Percentiles rank a stretch among this genome's conserved stretches.
Evolutionary conservation across 2,888 invertebrate species (phyloP).

Genomic region (Athalia rosae): DNA sequence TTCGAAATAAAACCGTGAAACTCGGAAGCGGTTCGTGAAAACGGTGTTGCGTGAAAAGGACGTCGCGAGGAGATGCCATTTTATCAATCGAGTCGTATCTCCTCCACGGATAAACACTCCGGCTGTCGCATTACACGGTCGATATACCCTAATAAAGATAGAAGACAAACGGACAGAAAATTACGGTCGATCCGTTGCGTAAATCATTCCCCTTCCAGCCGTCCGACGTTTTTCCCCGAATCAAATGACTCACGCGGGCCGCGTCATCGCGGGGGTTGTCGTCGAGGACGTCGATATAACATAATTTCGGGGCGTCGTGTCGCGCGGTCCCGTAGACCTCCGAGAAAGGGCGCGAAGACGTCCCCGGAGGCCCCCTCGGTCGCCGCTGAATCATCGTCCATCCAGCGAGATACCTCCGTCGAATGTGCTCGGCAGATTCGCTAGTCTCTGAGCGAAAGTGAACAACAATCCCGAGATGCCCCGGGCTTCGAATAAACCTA

Average conservation of each 20-base stretch:
- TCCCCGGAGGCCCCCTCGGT: not conserved
- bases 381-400: not conserved
- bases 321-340: not conserved
- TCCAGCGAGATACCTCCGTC: not conserved
- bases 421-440: too few species aligned
- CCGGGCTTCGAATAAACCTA: not conserved
- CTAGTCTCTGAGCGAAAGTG: not conserved
- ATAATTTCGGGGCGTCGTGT: slow-evolving; percentile 15
- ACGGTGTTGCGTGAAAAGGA: too few species aligned
- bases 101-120: too few species aligned
- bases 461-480: not conserved
- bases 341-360: too few species aligned
- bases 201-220: slow-evolving; percentile 5
- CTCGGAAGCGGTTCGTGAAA: too few species aligned
- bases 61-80: too few species aligned
- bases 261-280: slow-evolving; percentile 33
- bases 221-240: not conserved
- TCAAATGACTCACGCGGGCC: slow-evolving; percentile 33
- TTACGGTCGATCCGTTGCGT: slow-evolving; percentile 3
- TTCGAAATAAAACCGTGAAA: too few species aligned
- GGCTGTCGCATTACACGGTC: too few species aligned
- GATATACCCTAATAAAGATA: too few species aligned
- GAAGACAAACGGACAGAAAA: not conserved
- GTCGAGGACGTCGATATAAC: slow-evolving; percentile 17
- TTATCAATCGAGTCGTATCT: too few species aligned